Evolutionary conservation across 2,888 invertebrate species (phyloP).

Genomic region (Mesodorylaimus sp.): DNA sequence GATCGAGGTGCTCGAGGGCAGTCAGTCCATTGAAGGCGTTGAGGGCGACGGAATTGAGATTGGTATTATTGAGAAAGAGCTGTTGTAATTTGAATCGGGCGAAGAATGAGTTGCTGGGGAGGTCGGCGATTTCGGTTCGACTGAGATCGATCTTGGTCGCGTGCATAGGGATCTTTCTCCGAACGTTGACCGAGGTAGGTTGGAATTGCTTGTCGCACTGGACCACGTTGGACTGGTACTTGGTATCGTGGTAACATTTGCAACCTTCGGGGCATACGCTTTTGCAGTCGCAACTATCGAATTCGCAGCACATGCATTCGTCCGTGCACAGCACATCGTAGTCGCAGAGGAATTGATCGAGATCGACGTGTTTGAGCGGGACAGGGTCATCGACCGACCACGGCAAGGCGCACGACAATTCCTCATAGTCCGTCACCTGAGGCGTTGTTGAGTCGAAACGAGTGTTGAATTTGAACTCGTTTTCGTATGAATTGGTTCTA

Average conservation of each 20-base stretch:
- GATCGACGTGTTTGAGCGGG: conserved; percentile 25
- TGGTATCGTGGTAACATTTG: conserved; percentile 69
- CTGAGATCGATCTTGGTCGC: conserved; percentile 69
- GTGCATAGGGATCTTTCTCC: conserved; percentile 70
- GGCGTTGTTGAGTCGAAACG: not conserved
- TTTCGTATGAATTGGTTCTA: conserved; percentile 29
- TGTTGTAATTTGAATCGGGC: conserved; percentile 30
- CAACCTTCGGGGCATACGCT: conserved; percentile 69
- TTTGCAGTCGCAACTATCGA: conserved; percentile 76
- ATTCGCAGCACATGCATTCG: conserved; percentile 70
- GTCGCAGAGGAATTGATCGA: conserved; percentile 53
- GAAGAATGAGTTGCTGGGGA: conserved; percentile 64
- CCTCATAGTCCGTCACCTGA: not conserved
- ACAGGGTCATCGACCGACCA: conserved; percentile 43
- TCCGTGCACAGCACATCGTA: conserved; percentile 68
- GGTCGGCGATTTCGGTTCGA: conserved; percentile 55
- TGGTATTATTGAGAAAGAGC: conserved; percentile 21
- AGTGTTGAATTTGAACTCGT: conserved; percentile 38
- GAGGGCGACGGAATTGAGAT: conserved; percentile 19
- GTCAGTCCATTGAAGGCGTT: conserved; percentile 23
- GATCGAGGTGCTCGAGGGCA: conserved; percentile 19
- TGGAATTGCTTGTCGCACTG: conserved; percentile 2
- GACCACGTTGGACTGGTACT: conserved; percentile 33
- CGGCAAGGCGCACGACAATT: not conserved
- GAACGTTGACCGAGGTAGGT: conserved; percentile 34